These are phyloP conservation scores for Ruditapes philippinarum DNA, from an alignment of 1,140 invertebrate genomes.

Conservation along the genomic window DNA sequence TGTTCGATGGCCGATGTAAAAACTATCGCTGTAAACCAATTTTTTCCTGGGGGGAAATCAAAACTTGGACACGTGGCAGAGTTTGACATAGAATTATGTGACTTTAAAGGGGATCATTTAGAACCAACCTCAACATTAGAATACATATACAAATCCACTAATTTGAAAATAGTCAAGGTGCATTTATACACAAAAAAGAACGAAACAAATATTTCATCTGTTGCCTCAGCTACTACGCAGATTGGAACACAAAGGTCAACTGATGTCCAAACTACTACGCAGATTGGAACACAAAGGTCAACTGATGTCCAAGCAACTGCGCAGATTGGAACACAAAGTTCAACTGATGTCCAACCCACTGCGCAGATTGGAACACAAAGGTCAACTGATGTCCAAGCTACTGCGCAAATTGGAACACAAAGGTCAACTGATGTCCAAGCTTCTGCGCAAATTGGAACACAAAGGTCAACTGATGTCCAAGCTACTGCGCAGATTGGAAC, in stretches of 20 bases:
- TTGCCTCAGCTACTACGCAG: conserved; percentile 14
- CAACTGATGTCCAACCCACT: too few species aligned
- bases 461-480: conserved; percentile 23
- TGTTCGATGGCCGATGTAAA: conserved; percentile 24
- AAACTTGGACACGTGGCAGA: conserved; percentile 27
- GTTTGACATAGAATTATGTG: conserved; percentile 25
- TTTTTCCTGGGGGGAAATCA: conserved; percentile 29
- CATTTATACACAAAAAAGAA: conserved; percentile 26
- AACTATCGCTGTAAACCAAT: conserved; percentile 18
- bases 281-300: conserved; percentile 21
- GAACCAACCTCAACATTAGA: conserved; percentile 29
- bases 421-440: conserved; percentile 4
- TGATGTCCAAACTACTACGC: background rate
- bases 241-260: conserved; percentile 24
- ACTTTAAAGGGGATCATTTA: conserved; percentile 30
- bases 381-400: conserved; percentile 15
- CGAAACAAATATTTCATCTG: conserved; percentile 20
- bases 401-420: background rate
- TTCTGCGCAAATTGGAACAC: conserved; percentile 9
- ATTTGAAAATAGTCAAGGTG: conserved; percentile 27
- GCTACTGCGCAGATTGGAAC: conserved; percentile 15
- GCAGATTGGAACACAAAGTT: too few species aligned
- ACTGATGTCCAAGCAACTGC: too few species aligned
- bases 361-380: conserved; percentile 19
- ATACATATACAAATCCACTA: conserved; percentile 31